Conservation (phyloP, 2,113 vertebrate genomes). For the Antigone vipio region DNA sequence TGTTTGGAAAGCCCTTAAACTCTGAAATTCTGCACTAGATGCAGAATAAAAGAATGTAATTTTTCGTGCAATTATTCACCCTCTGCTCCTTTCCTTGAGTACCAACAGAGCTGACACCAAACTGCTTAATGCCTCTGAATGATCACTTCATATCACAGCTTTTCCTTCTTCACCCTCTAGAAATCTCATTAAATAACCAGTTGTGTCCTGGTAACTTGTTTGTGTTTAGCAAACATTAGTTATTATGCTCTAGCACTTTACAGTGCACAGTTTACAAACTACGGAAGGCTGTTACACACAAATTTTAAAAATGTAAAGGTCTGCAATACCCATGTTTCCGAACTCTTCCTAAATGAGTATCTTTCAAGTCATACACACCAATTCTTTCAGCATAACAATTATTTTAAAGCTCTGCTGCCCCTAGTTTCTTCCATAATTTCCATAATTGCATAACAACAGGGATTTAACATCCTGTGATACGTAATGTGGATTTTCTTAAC, state of each 20-base stretch:
- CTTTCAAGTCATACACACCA: neutral
- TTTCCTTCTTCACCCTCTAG: neutral
- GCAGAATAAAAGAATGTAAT: neutral
- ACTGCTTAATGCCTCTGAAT: neutral
- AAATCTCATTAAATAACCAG: neutral
- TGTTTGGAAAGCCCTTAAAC: slow-evolving; percentile 17
- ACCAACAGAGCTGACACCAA: neutral
- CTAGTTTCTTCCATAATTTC: neutral
- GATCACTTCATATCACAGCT: neutral
- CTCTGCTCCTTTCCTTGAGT: neutral
- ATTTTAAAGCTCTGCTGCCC: neutral
- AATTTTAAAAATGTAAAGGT: neutral
- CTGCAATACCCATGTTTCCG: neutral
- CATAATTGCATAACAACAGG: neutral
- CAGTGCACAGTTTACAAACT: neutral
- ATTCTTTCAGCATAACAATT: neutral
- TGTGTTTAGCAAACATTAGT: neutral
- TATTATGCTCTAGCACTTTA: neutral
- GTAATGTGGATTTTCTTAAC: neutral
- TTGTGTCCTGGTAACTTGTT: neutral
- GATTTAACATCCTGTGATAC: neutral
- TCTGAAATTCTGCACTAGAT: neutral
- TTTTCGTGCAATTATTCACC: neutral
- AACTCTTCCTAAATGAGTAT: neutral
- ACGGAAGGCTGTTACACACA: accelerated